Percentiles rank a stretch among this genome's conserved stretches.
phyloP scores from a whole-genome alignment of 2,797 vertebrate species.

The Sebastolobus alascanus region DNA sequence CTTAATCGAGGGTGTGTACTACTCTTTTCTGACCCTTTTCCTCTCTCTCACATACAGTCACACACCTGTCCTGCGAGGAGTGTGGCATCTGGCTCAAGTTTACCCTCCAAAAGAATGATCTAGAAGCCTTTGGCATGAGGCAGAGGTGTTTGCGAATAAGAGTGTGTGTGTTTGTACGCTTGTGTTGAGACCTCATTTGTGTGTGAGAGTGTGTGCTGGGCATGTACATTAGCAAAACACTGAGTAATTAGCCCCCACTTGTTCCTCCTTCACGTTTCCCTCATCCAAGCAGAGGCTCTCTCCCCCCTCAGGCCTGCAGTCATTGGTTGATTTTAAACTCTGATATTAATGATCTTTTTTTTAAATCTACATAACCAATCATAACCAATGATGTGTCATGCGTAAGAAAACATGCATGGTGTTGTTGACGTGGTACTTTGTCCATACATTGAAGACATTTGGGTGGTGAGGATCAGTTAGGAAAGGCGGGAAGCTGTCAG shows the following conservation, averaged over 20 bases:
- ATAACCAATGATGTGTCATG: constrained; percentile 72
- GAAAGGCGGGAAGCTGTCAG: constrained; percentile 12
- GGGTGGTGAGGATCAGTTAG: constrained; percentile 7
- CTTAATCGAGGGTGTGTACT: constrained; percentile 53
- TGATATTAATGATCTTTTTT: constrained; percentile 43
- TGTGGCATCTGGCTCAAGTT: not conserved
- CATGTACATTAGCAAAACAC: constrained; percentile 78
- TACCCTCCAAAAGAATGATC: constrained; percentile 12
- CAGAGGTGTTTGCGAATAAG: constrained; percentile 40
- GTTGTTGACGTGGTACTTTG: constrained; percentile 74
- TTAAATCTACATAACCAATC: constrained; percentile 57
- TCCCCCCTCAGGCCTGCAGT: constrained; percentile 54
- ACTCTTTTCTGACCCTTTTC: constrained; percentile 39
- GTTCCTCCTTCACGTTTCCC: constrained; percentile 32
- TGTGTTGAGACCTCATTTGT: constrained; percentile 14
- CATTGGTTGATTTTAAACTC: constrained; percentile 67
- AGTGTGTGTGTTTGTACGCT: constrained; percentile 31
- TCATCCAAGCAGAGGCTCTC: constrained; percentile 55
- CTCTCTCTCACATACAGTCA: not conserved
- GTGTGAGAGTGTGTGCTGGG: constrained; percentile 41
- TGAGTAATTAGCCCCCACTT: constrained; percentile 51
- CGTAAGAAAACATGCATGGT: constrained; percentile 76
- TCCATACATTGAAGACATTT: constrained; percentile 54
- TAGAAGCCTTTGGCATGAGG: constrained; percentile 44
- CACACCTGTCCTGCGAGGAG: constrained; percentile 13